These are phyloP conservation scores for Trichechus manatus DNA, from an alignment of 2,113 vertebrate genomes.

Conservation along the genomic window DNA sequence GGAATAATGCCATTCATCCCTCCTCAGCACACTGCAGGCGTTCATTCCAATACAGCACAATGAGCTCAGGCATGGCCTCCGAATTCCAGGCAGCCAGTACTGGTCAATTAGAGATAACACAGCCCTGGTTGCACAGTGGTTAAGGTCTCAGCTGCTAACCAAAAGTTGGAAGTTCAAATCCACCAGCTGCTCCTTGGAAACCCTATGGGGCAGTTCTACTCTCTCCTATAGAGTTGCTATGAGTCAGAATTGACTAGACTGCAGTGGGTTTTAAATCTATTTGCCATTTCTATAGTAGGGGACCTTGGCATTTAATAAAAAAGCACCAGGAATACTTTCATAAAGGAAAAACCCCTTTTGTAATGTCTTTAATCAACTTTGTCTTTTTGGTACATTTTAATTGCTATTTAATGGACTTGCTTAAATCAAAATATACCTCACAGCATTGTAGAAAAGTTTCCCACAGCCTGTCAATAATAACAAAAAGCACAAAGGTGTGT, in stretches of 20 bases:
- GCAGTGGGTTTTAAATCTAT: not conserved
- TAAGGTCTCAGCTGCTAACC: too few species aligned
- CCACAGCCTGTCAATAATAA: not conserved
- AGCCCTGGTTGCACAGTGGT: not conserved
- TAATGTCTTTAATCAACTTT: slow-evolving; percentile 24
- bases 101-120: not conserved
- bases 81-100: not conserved
- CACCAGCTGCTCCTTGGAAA: too few species aligned
- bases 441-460: not conserved
- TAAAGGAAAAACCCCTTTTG: slow-evolving; percentile 3
- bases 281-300: not conserved
- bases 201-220: too few species aligned
- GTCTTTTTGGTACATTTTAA: not conserved
- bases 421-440: slow-evolving; percentile 43
- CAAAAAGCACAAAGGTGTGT: slow-evolving; percentile 31
- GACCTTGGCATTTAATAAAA: slow-evolving; percentile 7
- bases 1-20: not conserved
- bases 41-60: too few species aligned
- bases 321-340: not conserved
- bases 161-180: too few species aligned
- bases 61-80: not conserved
- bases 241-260: too few species aligned
- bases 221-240: too few species aligned
- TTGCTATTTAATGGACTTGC: not conserved
- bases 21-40: accelerated